Evolutionary conservation across 2,888 invertebrate species (phyloP).

Genomic region (Chromoteleia sp.): DNA sequence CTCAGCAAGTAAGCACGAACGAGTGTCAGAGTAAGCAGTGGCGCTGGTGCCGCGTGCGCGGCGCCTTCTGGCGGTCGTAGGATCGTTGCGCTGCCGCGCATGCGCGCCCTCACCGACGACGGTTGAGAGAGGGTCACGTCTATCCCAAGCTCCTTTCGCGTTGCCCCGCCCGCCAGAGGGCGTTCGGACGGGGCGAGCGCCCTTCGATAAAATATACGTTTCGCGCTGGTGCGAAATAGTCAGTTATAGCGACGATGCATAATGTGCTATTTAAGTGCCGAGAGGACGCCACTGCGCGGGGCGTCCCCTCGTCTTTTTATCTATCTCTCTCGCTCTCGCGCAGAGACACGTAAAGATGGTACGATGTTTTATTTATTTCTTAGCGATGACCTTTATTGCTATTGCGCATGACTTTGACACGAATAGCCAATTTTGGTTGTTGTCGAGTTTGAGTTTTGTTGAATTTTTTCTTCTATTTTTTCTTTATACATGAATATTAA

Average conservation of each 20-base stretch:
- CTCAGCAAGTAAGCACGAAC: conserved; percentile 43
- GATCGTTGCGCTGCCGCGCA: background rate
- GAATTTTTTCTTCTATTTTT: background rate
- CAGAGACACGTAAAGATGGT: conserved; percentile 71
- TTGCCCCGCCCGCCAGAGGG: conserved; percentile 29
- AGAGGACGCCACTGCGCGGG: conserved; percentile 42
- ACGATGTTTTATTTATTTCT: conserved; percentile 81
- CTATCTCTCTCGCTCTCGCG: conserved; percentile 43
- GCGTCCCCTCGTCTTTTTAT: conserved; percentile 34
- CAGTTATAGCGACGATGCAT: conserved; percentile 72
- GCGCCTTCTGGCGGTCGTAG: background rate
- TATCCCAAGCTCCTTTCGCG: conserved; percentile 59
- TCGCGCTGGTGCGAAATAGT: conserved; percentile 79
- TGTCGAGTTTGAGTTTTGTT: conserved; percentile 10
- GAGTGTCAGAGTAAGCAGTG: conserved; percentile 58
- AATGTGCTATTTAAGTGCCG: conserved; percentile 78
- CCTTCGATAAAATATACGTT: conserved; percentile 69
- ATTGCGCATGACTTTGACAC: conserved; percentile 54
- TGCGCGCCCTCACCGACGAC: conserved; percentile 8
- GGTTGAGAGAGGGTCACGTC: conserved; percentile 37
- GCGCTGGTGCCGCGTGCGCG: conserved; percentile 23
- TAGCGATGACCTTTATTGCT: conserved; percentile 78
- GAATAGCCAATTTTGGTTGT: conserved; percentile 63
- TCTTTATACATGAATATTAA: background rate
- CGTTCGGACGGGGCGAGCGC: conserved; percentile 23